These are phyloP conservation scores for Drepana falcataria DNA, from an alignment of 2,888 invertebrate genomes.

Conservation along the genomic window DNA sequence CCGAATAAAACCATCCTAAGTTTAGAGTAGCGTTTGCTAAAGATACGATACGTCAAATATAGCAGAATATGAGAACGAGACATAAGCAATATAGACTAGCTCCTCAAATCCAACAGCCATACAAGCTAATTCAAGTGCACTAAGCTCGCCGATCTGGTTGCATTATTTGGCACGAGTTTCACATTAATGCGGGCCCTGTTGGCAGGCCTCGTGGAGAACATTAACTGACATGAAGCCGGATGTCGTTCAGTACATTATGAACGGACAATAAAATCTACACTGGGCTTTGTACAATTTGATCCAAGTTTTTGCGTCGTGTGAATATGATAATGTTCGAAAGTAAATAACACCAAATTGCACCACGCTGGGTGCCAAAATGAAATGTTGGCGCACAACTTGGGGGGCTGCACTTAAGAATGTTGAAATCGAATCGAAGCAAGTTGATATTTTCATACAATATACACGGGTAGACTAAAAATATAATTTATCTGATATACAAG, in stretches of 20 bases:
- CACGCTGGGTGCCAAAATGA: slow-evolving; percentile 5
- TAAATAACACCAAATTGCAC: neutral
- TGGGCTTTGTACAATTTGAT: slow-evolving; percentile 44
- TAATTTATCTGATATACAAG: no score
- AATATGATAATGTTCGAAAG: neutral
- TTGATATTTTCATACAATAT: no score
- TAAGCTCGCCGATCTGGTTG: slow-evolving; percentile 40
- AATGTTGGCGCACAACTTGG: slow-evolving; percentile 49
- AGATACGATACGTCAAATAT: neutral
- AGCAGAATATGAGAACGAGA: neutral
- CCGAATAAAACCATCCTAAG: no score
- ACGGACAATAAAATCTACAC: slow-evolving; percentile 66
- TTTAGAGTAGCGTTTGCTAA: no score
- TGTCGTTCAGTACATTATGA: slow-evolving; percentile 69
- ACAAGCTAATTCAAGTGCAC: slow-evolving; percentile 48
- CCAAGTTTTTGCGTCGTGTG: slow-evolving; percentile 32
- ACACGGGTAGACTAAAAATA: no score
- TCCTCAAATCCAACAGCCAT: slow-evolving; percentile 24
- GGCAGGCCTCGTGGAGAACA: slow-evolving; percentile 59
- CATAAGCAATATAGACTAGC: slow-evolving; percentile 9
- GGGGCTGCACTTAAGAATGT: slow-evolving; percentile 3
- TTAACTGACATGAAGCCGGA: slow-evolving; percentile 71
- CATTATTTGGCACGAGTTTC: slow-evolving; percentile 61
- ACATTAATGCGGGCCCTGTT: slow-evolving; percentile 60
- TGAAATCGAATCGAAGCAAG: slow-evolving; percentile 3